phyloP scores from a whole-genome alignment of 1,140 invertebrate genomes.

The Leptinotarsa defecta region DNA sequence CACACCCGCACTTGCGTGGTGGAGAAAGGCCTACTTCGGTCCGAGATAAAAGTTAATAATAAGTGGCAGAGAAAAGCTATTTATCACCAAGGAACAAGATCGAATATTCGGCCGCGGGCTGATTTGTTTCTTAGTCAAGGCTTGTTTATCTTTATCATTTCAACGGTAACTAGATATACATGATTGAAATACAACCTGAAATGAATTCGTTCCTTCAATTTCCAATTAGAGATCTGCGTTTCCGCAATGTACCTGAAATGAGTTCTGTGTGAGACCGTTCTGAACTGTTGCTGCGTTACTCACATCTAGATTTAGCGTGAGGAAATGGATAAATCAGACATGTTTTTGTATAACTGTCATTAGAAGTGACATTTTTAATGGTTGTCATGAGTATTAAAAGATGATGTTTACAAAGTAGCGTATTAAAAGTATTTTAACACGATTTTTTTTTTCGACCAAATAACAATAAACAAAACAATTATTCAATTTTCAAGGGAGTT shows the following conservation, averaged over 20 bases:
- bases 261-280: neutral
- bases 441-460: too few species aligned
- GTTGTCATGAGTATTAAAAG: too few species aligned
- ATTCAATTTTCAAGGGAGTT: too few species aligned
- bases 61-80: conserved; percentile 3
- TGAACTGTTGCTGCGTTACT: too few species aligned
- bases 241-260: neutral
- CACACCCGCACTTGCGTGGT: conserved; percentile 7
- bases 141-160: conserved; percentile 9
- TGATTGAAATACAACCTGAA: conserved; percentile 3
- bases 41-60: conserved; percentile 9
- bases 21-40: neutral
- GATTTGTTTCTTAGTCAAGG: conserved; percentile 3
- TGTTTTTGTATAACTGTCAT: too few species aligned
- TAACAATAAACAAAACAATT: too few species aligned
- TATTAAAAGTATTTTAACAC: too few species aligned
- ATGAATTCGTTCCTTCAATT: neutral
- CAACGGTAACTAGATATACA: conserved; percentile 8
- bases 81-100: conserved; percentile 1
- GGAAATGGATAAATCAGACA: too few species aligned
- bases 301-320: too few species aligned
- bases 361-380: too few species aligned
- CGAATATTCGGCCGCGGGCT: conserved; percentile 1
- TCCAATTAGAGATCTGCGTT: neutral
- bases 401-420: too few species aligned